Evolutionary conservation across 2,888 invertebrate genomes (phyloP).

Genomic region (Oegoconia quadripuncta): DNA sequence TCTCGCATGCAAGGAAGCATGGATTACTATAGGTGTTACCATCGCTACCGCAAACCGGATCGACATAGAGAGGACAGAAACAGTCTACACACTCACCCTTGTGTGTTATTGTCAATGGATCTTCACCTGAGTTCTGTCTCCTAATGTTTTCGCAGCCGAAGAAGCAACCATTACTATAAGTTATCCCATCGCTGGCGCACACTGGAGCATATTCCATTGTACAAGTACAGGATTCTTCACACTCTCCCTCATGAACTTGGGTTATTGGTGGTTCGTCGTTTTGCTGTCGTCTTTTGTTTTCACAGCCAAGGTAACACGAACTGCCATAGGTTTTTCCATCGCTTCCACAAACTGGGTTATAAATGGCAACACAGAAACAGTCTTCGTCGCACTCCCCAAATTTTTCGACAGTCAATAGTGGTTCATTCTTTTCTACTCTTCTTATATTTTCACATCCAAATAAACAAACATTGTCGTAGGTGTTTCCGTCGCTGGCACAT

Average conservation of each 20-base stretch:
- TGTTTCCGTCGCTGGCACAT: no score
- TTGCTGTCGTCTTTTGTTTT: conserved; percentile 10
- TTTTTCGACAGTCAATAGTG: no score
- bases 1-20: no score
- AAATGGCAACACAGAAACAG: neutral
- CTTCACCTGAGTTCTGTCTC: conserved; percentile 20
- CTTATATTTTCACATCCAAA: no score
- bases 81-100: no score
- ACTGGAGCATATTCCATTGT: conserved; percentile 17
- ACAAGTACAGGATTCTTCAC: conserved; percentile 24
- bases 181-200: conserved; percentile 34
- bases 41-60: no score
- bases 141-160: conserved; percentile 31
- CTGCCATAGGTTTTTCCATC: conserved; percentile 23
- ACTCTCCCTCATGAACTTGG: conserved; percentile 15
- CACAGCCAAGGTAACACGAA: conserved; percentile 20
- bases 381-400: neutral
- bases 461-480: no score
- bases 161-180: conserved; percentile 33
- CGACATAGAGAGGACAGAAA: no score
- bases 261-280: conserved; percentile 6
- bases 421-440: no score
- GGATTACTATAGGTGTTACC: no score
- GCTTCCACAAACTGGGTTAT: conserved; percentile 24
- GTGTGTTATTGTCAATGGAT: conserved; percentile 18